Percentiles rank a stretch among this genome's conserved stretches.
phyloP scores from a whole-genome alignment of 2,888 invertebrate species.

The Parapristionchus giblindavisi region DNA sequence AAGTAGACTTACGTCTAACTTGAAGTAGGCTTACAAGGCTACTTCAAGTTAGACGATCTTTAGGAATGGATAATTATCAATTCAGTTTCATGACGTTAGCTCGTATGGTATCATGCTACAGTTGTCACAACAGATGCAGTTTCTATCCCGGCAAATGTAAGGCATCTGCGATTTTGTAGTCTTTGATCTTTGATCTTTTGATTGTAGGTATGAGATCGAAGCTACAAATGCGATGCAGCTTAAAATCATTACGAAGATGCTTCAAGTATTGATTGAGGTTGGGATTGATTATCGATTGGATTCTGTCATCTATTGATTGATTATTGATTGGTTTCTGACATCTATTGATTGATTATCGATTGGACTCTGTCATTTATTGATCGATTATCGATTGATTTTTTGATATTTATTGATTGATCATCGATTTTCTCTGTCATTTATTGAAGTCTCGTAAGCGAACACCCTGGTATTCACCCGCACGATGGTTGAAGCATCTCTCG shows the following conservation, averaged over 20 bases:
- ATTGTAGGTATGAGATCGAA: conserved; percentile 34
- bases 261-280: conserved; percentile 36
- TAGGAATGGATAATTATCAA: neutral
- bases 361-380: too few species aligned
- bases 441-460: conserved; percentile 37
- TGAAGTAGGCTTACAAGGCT: too few species aligned
- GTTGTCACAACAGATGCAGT: conserved; percentile 30
- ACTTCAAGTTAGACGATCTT: too few species aligned
- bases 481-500: conserved; percentile 32
- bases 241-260: conserved; percentile 35
- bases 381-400: too few species aligned
- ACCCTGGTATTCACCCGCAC: conserved; percentile 31
- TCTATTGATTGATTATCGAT: too few species aligned
- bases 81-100: conserved; percentile 33
- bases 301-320: too few species aligned
- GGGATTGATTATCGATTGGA: conserved; percentile 9
- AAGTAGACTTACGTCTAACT: too few species aligned
- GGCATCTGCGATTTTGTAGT: neutral
- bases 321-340: too few species aligned
- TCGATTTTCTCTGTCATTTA: neutral
- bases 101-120: conserved; percentile 33
- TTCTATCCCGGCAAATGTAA: conserved; percentile 29
- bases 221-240: conserved; percentile 37
- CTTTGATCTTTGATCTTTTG: neutral
- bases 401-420: too few species aligned